A percentile compares a stretch with the other conserved stretches of the same genome.
Conservation (phyloP, 2,113 vertebrate species). For the Orthochromis indermauri region DNA sequence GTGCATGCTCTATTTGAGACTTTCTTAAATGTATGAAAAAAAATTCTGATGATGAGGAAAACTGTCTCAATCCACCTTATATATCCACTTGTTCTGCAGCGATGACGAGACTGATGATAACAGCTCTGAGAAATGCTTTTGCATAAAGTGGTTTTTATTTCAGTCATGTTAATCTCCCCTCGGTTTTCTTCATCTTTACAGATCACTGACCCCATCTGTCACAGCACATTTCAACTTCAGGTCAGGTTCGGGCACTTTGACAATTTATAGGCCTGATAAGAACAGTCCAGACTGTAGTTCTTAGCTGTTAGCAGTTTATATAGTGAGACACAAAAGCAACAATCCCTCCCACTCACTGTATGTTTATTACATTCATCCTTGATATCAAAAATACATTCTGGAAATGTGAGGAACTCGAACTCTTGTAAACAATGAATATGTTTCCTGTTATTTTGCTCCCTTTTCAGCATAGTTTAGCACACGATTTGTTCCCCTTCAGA, state of each 20-base stretch:
- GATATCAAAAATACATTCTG: constrained; percentile 47
- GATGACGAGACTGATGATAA: not conserved
- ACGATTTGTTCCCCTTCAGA: not conserved
- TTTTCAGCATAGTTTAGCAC: not conserved
- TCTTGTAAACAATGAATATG: not conserved
- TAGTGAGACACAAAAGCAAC: not conserved
- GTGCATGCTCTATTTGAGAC: not conserved
- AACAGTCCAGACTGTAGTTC: not conserved
- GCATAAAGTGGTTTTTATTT: not conserved
- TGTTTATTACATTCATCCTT: constrained; percentile 10
- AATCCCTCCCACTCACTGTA: not conserved
- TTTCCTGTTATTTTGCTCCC: not conserved
- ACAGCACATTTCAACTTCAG: not conserved
- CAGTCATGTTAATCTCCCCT: not conserved
- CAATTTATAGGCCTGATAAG: not conserved
- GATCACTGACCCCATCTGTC: not conserved
- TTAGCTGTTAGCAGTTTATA: not conserved
- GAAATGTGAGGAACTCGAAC: not conserved
- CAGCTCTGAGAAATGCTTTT: not conserved
- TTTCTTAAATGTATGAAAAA: not conserved
- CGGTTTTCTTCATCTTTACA: not conserved
- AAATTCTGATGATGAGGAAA: not conserved
- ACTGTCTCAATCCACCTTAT: not conserved
- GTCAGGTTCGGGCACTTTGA: not conserved
- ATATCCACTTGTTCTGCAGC: not conserved